Evolutionary conservation across 2,888 invertebrate genomes (phyloP), one percentile per base, ranked within the genome.

Genomic region (Drosophila vallismaia): DNA sequence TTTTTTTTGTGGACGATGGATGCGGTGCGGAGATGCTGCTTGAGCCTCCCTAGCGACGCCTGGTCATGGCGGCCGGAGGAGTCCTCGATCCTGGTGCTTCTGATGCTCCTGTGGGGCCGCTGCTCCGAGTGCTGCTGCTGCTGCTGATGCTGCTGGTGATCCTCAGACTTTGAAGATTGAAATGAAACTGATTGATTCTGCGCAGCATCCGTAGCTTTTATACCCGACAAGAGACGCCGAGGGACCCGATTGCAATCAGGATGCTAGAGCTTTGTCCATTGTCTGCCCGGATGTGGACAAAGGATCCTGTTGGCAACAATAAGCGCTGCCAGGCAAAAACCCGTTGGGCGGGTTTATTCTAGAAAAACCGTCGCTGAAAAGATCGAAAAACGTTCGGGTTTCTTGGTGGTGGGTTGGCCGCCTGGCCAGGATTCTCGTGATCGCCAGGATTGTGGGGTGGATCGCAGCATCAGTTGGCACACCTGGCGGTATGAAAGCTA

Each of bases 121-220:
- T 74, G 70, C 68, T 55, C 49, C 64, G 64, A 46, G 64, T 76
- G 53, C 82, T 79, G 55, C 70, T 76, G 58, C 67, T 74, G 56
- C 75, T 74, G 70, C 68, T 74, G 60, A 74, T 74, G 70, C 68
- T 79, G 74, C 74, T 75, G 72, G 67, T 81, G 89, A 87, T 88
- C 88, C 83, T 82, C 75, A 81, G 76, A 76, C 88, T 77, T 76
- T 82, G 86, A 86, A 82, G 86, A 86, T 81, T 89, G 90, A 87
- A 89, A 88, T 90, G 90, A 90, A 90, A 90, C 90, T 90, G 89
- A 89, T 81, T 88, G 88, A 85, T 86, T 84, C 86, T 86, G 76
- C 89, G 89, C 88, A 88, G 81, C 80, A 83, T 79, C 77, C 72
- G 71, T 53, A 55, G 70, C 19, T 89, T 89, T 86, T 90, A 90